Evolutionary conservation across 2,113 vertebrate genomes (phyloP).

Genomic region (Tichodroma muraria): DNA sequence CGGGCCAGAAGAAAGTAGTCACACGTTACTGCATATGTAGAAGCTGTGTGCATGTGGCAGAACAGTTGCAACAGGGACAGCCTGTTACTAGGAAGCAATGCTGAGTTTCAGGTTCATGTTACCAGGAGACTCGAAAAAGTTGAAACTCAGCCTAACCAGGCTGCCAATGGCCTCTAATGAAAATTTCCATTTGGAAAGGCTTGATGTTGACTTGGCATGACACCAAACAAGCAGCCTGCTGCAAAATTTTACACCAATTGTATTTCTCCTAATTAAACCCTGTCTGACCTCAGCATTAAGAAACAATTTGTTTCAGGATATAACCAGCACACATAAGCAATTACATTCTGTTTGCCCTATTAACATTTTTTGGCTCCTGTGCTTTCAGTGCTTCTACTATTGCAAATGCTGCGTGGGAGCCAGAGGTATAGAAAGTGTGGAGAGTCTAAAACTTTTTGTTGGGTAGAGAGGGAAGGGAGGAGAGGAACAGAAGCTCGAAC

Average conservation of each 20-base stretch:
- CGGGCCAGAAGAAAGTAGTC: background rate
- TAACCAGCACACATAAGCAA: constrained; percentile 89
- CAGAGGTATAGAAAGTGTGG: constrained; percentile 49
- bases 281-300: constrained; percentile 93
- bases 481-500: background rate
- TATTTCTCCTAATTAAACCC: constrained; percentile 96
- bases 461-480: background rate
- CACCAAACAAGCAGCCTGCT: constrained; percentile 81
- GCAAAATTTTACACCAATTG: constrained; percentile 90
- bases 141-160: constrained; percentile 74
- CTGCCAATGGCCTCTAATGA: constrained; percentile 77
- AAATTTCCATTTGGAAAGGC: constrained; percentile 80
- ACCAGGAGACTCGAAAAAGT: constrained; percentile 68
- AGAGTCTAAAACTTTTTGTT: background rate
- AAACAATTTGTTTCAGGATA: constrained; percentile 93
- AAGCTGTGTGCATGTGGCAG: background rate
- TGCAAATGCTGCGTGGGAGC: constrained; percentile 16
- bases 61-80: constrained; percentile 40
- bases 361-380: constrained; percentile 82
- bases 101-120: constrained; percentile 68
- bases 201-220: constrained; percentile 80
- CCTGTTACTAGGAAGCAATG: constrained; percentile 58
- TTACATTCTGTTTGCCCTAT: constrained; percentile 88
- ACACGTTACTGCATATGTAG: background rate
- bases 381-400: constrained; percentile 55